Base-by-base conservation (phyloP, 2,888 invertebrate species). In the Papilio gigon region DNA sequence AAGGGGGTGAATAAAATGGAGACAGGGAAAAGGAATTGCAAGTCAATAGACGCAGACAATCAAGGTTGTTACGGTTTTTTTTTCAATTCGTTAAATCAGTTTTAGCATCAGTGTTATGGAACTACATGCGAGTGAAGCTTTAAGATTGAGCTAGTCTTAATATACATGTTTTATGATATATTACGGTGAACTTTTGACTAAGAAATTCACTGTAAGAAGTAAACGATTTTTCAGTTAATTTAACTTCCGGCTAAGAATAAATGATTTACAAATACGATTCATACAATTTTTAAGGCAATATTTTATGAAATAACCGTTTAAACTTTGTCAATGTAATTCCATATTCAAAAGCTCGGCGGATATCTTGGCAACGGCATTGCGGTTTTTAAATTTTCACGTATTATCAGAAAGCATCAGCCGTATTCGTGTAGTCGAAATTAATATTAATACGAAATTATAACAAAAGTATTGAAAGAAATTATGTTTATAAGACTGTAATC, bases 301-400 rank as follows among this genome's bases (percentile, higher is more conserved):
- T 27, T 27, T 25, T 6, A 53, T 11, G 8, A n/a, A 53, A 53
- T 50, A 50, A 27, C 27, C 53, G 27, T 27, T 27, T n/a, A 53
- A 53, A 53, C 53, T 53, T 47, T 47, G 11, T 53, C 53, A 12
- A 53, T 53, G 53, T 53, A 27, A 27, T 53, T 27, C n/a, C 8
- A 8, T 53, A 53, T 53, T 53, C 27, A 53, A 27, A 53, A 53
- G 53, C 53, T 53, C 27, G 27, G 1, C 27, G 53, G 53, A 53
- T n/a, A 30, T 53, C 27, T 53, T 30, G 27, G 27, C 53, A 53
- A 53, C 53, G 27, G 53, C 27, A n/a, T 11, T 53, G 27, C 53
- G 53, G 27, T n/a, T 6, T 53, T 53, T 53, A 27, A 53, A 53
- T 53, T 53, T 50, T 50, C 27, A 53, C 6, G 27, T 53, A 53